phyloP scores from a whole-genome alignment of 2,797 vertebrate genomes.

The Takifugu ocellatus region DNA sequence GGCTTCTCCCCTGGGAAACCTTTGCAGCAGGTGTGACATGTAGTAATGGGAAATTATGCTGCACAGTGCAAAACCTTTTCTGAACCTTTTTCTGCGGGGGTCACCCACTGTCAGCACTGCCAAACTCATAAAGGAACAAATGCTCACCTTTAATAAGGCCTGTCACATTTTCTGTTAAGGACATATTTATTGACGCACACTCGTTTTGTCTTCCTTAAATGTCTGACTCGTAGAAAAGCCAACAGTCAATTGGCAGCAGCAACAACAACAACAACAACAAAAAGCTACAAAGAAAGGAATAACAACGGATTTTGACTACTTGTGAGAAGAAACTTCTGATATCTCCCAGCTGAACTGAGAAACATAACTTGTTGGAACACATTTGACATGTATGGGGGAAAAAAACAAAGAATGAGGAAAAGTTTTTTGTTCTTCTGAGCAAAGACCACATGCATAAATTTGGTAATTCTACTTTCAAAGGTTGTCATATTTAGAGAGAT shows the following conservation, averaged over 20 bases:
- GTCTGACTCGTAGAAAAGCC: slow-evolving; percentile 35
- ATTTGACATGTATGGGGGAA: neutral
- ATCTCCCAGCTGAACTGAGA: slow-evolving; percentile 8
- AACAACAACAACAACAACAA: no score
- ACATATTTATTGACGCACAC: slow-evolving; percentile 60
- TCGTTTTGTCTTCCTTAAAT: slow-evolving; percentile 46
- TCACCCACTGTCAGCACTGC: slow-evolving; percentile 70
- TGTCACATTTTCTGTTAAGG: slow-evolving; percentile 59
- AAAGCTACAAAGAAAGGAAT: slow-evolving; percentile 1
- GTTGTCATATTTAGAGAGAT: slow-evolving; percentile 28
- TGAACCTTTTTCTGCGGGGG: slow-evolving; percentile 46
- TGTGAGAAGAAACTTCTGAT: slow-evolving; percentile 8
- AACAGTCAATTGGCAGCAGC: slow-evolving; percentile 5
- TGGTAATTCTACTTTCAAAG: slow-evolving; percentile 34
- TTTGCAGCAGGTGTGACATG: slow-evolving; percentile 75
- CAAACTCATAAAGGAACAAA: slow-evolving; percentile 59
- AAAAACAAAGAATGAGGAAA: slow-evolving; percentile 1
- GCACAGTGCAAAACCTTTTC: slow-evolving; percentile 69
- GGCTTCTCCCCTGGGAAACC: slow-evolving; percentile 62
- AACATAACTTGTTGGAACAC: neutral
- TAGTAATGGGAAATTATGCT: slow-evolving; percentile 79
- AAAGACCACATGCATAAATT: slow-evolving; percentile 22
- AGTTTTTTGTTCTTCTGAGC: slow-evolving; percentile 16
- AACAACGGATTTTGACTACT: neutral
- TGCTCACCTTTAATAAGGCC: slow-evolving; percentile 70